phyloP scores from a whole-genome alignment of 30 jellyfish, hydroid and myxozoan species.

The Turritopsis dohrnii region DNA sequence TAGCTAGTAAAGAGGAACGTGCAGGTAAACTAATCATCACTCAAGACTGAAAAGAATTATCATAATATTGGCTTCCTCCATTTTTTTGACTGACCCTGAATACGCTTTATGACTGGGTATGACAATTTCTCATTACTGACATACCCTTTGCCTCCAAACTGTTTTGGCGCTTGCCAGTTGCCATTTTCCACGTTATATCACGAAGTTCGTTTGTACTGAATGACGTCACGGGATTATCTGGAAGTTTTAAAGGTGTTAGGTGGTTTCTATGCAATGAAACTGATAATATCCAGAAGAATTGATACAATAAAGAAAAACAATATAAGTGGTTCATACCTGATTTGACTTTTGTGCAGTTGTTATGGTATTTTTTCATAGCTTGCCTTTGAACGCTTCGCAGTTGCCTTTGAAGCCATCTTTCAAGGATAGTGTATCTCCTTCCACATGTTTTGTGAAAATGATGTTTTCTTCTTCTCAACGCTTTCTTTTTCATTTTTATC shows the following conservation, averaged over 20 bases:
- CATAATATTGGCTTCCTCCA: too few relatives aligned
- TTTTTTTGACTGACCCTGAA: too few relatives aligned
- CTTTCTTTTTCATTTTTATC: not conserved
- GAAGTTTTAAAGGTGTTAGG: not conserved
- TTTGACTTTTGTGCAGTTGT: slow-evolving; percentile 6
- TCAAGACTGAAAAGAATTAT: too few relatives aligned
- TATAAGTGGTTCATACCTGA: not conserved
- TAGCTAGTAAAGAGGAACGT: too few relatives aligned
- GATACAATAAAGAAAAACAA: not conserved
- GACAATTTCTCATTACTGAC: not conserved
- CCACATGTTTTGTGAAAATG: slow-evolving; percentile 10
- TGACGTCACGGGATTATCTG: not conserved
- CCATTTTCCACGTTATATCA: not conserved
- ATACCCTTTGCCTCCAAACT: not conserved
- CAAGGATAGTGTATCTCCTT: not conserved
- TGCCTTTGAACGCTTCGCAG: not conserved
- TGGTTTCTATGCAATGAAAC: too few relatives aligned
- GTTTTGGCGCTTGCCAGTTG: not conserved
- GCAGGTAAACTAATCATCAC: too few relatives aligned
- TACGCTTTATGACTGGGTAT: too few relatives aligned
- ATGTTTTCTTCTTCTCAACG: not conserved
- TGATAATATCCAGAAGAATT: too few relatives aligned
- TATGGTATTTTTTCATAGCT: not conserved
- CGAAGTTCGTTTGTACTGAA: not conserved
- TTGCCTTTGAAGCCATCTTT: not conserved